Evolutionary conservation across 2,797 vertebrate species (phyloP).

Genomic region (Valencia hispanica): DNA sequence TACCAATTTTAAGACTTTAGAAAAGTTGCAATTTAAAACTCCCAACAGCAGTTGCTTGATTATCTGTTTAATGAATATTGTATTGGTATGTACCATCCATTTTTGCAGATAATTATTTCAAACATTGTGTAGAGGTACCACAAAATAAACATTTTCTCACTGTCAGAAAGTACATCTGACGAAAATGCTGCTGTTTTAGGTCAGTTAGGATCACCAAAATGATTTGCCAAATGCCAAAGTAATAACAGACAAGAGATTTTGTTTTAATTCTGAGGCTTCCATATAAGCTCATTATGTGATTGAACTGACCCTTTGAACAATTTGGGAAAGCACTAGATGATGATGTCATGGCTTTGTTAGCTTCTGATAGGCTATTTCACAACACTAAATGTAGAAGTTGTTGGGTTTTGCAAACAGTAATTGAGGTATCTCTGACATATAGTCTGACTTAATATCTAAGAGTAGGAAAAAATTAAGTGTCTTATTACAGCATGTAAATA

Average conservation of each 20-base stretch:
- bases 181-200: background rate
- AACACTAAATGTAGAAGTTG: background rate
- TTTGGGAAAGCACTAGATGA: background rate
- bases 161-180: no score
- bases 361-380: background rate
- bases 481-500: background rate
- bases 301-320: background rate
- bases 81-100: background rate
- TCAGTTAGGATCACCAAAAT: background rate
- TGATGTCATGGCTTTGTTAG: background rate
- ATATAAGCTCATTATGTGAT: background rate
- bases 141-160: background rate
- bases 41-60: background rate
- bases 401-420: background rate
- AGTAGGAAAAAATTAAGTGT: background rate
- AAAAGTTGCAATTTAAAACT: background rate
- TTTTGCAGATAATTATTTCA: background rate
- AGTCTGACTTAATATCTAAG: background rate
- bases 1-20: background rate
- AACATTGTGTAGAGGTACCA: background rate
- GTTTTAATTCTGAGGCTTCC: background rate
- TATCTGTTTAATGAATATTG: background rate
- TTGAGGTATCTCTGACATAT: background rate
- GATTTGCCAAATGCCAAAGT: background rate
- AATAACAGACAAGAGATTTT: background rate